These are phyloP conservation scores for Magallana angulata DNA, from an alignment of 1,140 invertebrate genomes.

Conservation along the genomic window DNA sequence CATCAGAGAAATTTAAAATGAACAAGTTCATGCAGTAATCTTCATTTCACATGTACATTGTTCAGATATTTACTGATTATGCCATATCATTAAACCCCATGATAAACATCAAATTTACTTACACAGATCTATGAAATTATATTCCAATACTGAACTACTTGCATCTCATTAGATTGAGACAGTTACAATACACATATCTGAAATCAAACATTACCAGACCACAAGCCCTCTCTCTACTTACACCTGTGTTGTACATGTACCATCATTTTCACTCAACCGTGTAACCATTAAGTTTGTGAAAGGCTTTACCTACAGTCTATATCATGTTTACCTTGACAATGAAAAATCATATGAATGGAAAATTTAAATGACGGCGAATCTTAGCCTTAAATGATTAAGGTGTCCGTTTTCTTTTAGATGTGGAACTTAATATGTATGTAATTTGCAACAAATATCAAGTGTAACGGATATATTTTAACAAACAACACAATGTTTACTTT, in stretches of 20 bases:
- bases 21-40: too few species aligned
- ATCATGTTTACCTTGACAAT: conserved; percentile 15
- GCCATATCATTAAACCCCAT: too few species aligned
- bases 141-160: not conserved
- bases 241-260: not conserved
- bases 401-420: not conserved
- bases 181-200: not conserved
- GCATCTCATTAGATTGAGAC: not conserved
- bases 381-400: conserved; percentile 7
- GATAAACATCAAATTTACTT: too few species aligned
- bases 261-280: conserved; percentile 31
- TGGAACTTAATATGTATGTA: not conserved
- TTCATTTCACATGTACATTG: too few species aligned
- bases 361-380: conserved; percentile 1
- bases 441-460: not conserved
- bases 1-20: too few species aligned
- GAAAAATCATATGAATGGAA: conserved; percentile 5
- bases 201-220: conserved; percentile 20
- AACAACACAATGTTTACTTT: too few species aligned
- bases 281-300: not conserved
- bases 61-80: too few species aligned
- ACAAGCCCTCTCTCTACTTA: not conserved
- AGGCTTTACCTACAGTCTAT: conserved; percentile 15
- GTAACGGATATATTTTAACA: not conserved
- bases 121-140: not conserved